These are phyloP conservation scores for Eueremaeus valkanovi DNA, from an alignment of 2,888 invertebrate genomes.

Conservation along the genomic window DNA sequence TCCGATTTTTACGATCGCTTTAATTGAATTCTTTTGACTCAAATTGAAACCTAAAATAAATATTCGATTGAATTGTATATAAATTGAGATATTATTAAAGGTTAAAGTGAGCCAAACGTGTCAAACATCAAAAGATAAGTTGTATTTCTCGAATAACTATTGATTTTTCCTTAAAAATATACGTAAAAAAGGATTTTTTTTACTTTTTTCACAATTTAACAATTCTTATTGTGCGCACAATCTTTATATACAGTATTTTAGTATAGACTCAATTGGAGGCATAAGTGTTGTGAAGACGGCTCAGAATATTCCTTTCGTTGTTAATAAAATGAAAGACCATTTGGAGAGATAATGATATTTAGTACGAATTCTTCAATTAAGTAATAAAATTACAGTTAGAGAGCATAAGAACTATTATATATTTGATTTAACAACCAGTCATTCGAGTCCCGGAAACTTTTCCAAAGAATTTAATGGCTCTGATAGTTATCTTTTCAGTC, in stretches of 20 bases:
- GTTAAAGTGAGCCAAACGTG: not conserved
- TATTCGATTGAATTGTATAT: not conserved
- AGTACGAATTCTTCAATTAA: not conserved
- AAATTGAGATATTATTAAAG: not conserved
- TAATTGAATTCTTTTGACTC: no score
- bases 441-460: not conserved
- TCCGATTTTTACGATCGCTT: no score
- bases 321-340: not conserved
- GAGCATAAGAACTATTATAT: no score
- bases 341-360: constrained; percentile 2
- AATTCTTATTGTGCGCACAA: not conserved
- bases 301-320: not conserved
- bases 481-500: no score
- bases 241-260: not conserved
- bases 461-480: no score
- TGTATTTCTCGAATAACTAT: not conserved
- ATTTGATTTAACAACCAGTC: not conserved
- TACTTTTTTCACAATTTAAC: not conserved
- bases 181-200: not conserved
- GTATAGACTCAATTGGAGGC: no score
- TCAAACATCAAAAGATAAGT: not conserved
- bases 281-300: no score
- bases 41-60: not conserved
- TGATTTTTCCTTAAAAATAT: not conserved
- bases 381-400: constrained; percentile 9